Evolutionary conservation across 2,797 vertebrate genomes (phyloP).

Genomic region (Urophycis tenuis): DNA sequence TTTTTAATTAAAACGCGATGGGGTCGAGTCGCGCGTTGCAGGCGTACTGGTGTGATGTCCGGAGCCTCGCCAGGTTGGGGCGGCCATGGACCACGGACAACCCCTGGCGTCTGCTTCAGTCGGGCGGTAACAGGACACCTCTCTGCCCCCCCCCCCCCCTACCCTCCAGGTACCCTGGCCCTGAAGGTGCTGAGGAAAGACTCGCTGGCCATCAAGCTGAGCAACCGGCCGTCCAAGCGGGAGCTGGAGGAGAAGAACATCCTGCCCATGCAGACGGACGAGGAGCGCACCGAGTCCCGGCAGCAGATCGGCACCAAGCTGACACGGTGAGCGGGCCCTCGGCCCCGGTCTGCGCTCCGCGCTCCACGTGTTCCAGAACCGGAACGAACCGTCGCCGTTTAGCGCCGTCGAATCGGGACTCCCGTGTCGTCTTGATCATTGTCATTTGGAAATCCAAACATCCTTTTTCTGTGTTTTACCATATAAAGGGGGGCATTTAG

Average conservation of each 20-base stretch:
- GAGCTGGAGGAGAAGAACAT: constrained; percentile 99
- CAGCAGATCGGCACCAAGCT: constrained; percentile 97
- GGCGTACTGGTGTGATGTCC: background rate
- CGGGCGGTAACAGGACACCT: background rate
- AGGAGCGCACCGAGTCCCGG: constrained; percentile 88
- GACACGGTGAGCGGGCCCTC: constrained; percentile 75
- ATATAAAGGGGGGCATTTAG: no score
- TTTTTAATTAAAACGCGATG: no score
- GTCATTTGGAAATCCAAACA: no score
- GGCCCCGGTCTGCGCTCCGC: no score
- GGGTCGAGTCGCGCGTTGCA: no score
- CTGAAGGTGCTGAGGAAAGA: constrained; percentile 96
- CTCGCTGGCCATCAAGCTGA: constrained; percentile 96
- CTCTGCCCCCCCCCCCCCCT: constrained; percentile 29
- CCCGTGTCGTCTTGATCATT: no score
- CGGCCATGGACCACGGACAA: background rate
- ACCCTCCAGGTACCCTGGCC: constrained; percentile 80
- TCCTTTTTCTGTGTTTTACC: no score
- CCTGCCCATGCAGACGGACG: constrained; percentile 91
- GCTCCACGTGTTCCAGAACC: background rate
- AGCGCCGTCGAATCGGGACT: no score
- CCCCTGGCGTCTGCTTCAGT: background rate
- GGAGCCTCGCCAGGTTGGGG: no score
- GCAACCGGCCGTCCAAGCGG: constrained; percentile 92
- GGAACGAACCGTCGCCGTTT: background rate